Conservation (phyloP, 2,797 vertebrate species). For the Diplodus sargus region DNA sequence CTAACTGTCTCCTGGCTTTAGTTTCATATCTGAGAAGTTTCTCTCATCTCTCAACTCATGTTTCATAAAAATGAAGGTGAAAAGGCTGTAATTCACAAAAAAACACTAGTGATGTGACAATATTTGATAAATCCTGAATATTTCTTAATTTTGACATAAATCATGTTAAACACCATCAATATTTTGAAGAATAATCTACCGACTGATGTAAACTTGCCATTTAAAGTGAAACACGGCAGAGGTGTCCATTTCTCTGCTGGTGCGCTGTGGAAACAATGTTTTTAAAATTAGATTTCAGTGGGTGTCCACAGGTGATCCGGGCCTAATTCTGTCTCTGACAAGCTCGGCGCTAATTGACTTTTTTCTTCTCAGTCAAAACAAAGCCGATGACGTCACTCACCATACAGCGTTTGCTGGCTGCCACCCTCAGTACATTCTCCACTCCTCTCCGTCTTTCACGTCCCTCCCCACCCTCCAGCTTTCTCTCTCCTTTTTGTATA, state of each 20-base stretch:
- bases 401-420: slow-evolving; percentile 32
- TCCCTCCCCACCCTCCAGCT: slow-evolving; percentile 40
- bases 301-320: slow-evolving; percentile 6
- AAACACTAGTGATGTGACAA: background rate
- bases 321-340: background rate
- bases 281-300: slow-evolving; percentile 14
- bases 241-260: background rate
- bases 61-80: too few species aligned
- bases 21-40: too few species aligned
- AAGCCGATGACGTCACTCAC: slow-evolving; percentile 49
- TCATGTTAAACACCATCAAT: background rate
- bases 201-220: background rate
- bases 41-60: too few species aligned
- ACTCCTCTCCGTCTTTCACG: slow-evolving; percentile 65
- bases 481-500: slow-evolving; percentile 33
- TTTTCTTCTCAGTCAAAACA: slow-evolving; percentile 55
- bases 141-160: background rate
- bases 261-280: background rate
- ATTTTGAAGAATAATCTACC: background rate
- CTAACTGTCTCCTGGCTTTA: too few species aligned
- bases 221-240: background rate
- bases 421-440: slow-evolving; percentile 77
- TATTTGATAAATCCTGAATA: background rate
- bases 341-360: background rate
- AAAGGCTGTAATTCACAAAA: too few species aligned